Conservation (phyloP, 2,888 invertebrate species). For the Anthophora plumipes region DNA sequence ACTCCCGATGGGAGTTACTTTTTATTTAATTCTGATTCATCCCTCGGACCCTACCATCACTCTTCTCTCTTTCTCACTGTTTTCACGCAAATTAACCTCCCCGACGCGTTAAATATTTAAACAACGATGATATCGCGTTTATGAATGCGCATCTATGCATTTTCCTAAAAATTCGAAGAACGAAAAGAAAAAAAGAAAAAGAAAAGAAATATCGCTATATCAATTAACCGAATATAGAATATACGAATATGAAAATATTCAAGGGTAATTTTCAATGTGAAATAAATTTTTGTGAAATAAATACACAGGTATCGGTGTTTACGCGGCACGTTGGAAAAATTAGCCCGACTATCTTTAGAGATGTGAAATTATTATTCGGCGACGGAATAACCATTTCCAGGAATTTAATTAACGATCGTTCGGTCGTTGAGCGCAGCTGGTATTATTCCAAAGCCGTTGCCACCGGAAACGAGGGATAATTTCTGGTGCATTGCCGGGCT, state of each 20-base stretch:
- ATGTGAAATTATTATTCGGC: slow-evolving; percentile 23
- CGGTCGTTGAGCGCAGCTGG: slow-evolving; percentile 35
- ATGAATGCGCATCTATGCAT: neutral
- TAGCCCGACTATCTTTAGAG: neutral
- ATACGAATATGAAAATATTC: no score
- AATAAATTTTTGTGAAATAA: no score
- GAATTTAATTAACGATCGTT: slow-evolving; percentile 52
- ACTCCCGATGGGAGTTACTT: slow-evolving; percentile 6
- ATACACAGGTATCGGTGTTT: no score
- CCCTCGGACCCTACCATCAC: neutral
- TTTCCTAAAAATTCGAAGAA: neutral
- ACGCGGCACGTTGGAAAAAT: neutral
- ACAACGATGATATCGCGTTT: neutral
- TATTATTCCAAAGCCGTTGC: slow-evolving; percentile 33
- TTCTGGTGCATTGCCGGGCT: slow-evolving; percentile 47
- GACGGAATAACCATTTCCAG: slow-evolving; percentile 30
- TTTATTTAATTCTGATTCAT: slow-evolving; percentile 34
- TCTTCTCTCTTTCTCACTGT: neutral
- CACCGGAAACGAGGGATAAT: slow-evolving; percentile 59
- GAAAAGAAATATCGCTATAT: no score
- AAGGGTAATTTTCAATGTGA: no score
- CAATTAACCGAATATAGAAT: no score
- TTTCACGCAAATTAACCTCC: slow-evolving; percentile 2
- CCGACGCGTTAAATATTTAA: slow-evolving; percentile 5
- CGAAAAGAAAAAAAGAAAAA: no score